phyloP scores from a whole-genome alignment of 1,140 invertebrate species.

The Caenorhabditis brenneri region DNA sequence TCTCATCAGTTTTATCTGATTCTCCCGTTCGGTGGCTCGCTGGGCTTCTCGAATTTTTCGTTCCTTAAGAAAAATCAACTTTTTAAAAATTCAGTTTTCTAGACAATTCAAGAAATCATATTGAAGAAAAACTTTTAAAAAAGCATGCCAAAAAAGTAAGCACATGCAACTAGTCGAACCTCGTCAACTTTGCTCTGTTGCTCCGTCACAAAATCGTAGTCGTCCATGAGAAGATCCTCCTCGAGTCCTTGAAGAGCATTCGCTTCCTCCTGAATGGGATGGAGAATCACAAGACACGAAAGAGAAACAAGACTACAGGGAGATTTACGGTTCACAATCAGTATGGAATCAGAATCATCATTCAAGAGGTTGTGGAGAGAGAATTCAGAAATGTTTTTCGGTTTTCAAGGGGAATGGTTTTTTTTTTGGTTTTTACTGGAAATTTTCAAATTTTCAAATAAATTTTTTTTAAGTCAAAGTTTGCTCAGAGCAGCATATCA shows the following conservation, averaged over 20 bases:
- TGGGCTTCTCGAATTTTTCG: neutral
- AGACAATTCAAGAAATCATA: neutral
- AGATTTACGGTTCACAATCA: neutral
- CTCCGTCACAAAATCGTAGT: neutral
- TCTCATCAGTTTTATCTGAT: constrained; percentile 16
- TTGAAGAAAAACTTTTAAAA: neutral
- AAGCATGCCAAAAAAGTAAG: neutral
- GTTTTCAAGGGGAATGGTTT: too few species aligned
- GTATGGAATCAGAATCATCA: too few species aligned
- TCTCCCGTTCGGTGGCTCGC: neutral
- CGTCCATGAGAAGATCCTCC: constrained; percentile 28
- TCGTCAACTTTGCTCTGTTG: neutral
- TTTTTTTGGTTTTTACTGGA: too few species aligned
- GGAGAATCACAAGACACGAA: neutral
- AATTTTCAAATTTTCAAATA: too few species aligned
- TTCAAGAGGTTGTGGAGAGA: neutral
- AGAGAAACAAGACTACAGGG: neutral
- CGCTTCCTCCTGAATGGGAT: neutral
- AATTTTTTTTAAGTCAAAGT: too few species aligned
- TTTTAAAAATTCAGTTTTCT: neutral
- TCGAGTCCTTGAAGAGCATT: constrained; percentile 6
- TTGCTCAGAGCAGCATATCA: too few species aligned
- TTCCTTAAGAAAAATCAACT: neutral
- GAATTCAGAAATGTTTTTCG: too few species aligned
- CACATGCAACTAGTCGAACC: neutral